Evolutionary conservation across 2,113 vertebrate genomes (phyloP).

Genomic region (Aptenodytes forsteri): DNA sequence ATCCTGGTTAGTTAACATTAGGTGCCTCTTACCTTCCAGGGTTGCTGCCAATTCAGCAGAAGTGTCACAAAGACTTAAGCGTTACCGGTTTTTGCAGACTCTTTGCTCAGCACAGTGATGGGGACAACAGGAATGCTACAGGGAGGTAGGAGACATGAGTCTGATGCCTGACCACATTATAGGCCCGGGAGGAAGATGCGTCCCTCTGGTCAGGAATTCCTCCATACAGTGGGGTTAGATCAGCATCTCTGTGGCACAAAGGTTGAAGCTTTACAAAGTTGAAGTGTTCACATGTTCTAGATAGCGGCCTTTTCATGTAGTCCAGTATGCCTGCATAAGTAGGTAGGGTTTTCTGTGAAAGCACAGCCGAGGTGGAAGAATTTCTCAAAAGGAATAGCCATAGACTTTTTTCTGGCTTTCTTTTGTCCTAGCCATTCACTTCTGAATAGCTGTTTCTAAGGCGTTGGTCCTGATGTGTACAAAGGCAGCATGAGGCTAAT

Average conservation of each 20-base stretch:
- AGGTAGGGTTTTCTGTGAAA: background rate
- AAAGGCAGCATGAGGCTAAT: background rate
- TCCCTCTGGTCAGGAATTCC: background rate
- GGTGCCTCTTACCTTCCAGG: background rate
- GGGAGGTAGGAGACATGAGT: background rate
- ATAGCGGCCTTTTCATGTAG: background rate
- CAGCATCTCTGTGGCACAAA: background rate
- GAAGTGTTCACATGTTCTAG: background rate
- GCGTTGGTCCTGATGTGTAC: background rate
- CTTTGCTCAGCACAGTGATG: background rate
- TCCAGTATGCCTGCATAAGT: background rate
- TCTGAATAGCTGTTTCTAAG: background rate
- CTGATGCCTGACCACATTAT: background rate
- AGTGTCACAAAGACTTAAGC: background rate
- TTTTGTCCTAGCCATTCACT: background rate
- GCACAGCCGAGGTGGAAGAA: background rate
- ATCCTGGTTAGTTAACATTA: background rate
- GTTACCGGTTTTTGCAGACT: background rate
- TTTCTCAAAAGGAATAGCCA: background rate
- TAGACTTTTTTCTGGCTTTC: background rate
- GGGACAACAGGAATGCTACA: background rate
- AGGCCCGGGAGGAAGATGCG: background rate
- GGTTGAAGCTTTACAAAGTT: background rate
- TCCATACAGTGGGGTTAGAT: background rate
- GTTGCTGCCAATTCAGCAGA: background rate